Evolutionary conservation across 2,888 invertebrate genomes (phyloP), one percentile per base, ranked within the genome.

Genomic region (Drosophila borealis): DNA sequence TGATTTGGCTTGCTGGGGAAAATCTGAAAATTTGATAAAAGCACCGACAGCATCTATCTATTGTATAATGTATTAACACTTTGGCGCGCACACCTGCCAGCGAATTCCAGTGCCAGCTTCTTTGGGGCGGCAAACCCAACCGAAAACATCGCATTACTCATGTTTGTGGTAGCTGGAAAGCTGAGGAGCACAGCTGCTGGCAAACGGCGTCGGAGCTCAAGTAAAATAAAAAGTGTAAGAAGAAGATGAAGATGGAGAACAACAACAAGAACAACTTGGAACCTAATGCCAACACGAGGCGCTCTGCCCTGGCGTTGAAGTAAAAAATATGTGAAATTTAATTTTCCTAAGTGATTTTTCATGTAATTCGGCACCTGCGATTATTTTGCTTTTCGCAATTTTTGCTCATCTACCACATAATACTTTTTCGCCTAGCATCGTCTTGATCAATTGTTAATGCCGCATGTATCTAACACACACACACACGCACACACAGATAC

Each of bases 301-400:
- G 29, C 53, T 39, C 29, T 14, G 81, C 29, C 9, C 29, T 14
- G 81, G 73, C 55, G 86, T 80, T 83, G 78, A 89, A 89, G 89
- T 84, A 74, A 88, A 87, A 89, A 85, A 89, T 89, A 88, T 86
- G 86, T 88, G 85, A 89, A 86, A 86, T 86, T 86, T 86, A 86
- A 86, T 86, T 86, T 86, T 85, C 82, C 80, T 86, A 88, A 86
- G 85, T 86, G 85, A 86, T 86, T 86, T 86, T 85, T 86, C 85
- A 86, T 86, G 85, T 89, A 89, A 89, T 89, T 86, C 89, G 89
- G 88, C 85, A 86, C 85, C 85, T 86, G 85, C 80, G 88, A 85
- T 86, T 86, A 89, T 85, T 86, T 57, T 56, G 29, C 21, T 48
- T 59, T 51, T 64, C 34, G 66, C 65, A 61, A 61, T 59, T 62